Conservation (phyloP, 1,140 invertebrate genomes). For the Sinella curviseta region DNA sequence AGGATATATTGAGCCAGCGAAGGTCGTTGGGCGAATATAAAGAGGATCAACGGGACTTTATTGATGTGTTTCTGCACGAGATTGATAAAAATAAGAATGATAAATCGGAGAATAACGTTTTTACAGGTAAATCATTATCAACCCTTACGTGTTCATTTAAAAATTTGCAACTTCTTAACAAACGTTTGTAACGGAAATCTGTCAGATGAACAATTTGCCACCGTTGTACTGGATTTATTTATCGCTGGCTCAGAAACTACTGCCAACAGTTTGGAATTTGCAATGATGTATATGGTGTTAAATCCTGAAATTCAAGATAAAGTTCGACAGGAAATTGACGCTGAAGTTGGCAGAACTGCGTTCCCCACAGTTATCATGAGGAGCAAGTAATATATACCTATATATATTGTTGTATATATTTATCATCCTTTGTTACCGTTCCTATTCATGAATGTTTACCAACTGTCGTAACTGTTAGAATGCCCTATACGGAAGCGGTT, state of each 20-base stretch:
- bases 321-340: conserved; percentile 77
- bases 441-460: too few species aligned
- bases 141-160: too few species aligned
- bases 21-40: conserved; percentile 37
- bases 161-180: too few species aligned
- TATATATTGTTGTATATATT: too few species aligned
- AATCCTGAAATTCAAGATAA: conserved; percentile 76
- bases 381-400: conserved; percentile 47
- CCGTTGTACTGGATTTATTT: conserved; percentile 55
- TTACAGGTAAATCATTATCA: too few species aligned
- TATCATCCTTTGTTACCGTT: too few species aligned
- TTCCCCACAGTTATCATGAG: conserved; percentile 69
- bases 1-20: conserved; percentile 41
- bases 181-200: background rate
- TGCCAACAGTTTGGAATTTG: conserved; percentile 72
- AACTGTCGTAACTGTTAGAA: too few species aligned
- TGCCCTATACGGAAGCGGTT: conserved; percentile 45
- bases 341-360: conserved; percentile 68
- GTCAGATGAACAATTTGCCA: conserved; percentile 41
- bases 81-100: conserved; percentile 44
- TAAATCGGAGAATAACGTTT: background rate
- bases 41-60: conserved; percentile 56
- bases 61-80: conserved; percentile 56
- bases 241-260: conserved; percentile 74
- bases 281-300: conserved; percentile 73